Evolutionary conservation across 1,140 invertebrate genomes (phyloP).

Genomic region (Papilio glaucus): DNA sequence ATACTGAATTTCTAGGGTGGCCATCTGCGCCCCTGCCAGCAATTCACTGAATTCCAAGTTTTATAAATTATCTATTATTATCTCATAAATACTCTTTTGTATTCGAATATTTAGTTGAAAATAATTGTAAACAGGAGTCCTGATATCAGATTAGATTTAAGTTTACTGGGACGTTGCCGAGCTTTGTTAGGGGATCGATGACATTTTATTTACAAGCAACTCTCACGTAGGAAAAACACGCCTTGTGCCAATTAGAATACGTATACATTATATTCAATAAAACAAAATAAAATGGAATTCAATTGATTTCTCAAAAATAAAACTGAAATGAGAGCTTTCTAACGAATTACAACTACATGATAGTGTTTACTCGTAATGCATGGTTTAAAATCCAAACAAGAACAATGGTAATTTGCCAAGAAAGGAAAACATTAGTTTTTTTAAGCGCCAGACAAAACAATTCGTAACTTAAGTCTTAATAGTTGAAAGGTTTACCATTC

Average conservation of each 20-base stretch:
- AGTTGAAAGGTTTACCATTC: slow-evolving; percentile 5
- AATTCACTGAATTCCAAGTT: no score
- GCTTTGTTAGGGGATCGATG: background rate
- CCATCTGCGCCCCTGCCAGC: no score
- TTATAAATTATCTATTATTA: no score
- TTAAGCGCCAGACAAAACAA: slow-evolving; percentile 11
- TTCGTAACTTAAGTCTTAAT: slow-evolving; percentile 33
- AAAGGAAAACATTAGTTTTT: background rate
- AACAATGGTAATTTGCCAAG: slow-evolving; percentile 18
- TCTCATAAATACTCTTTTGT: no score
- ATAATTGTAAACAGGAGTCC: background rate
- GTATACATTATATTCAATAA: no score
- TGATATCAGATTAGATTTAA: background rate
- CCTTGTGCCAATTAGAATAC: no score
- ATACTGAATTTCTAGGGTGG: no score
- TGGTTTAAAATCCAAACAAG: slow-evolving; percentile 20
- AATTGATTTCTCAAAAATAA: background rate
- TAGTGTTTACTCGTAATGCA: background rate
- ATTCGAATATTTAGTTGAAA: background rate
- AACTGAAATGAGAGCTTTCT: background rate
- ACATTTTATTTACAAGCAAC: slow-evolving; percentile 1
- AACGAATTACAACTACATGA: background rate
- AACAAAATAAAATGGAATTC: no score
- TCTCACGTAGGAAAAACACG: no score
- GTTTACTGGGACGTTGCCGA: background rate